phyloP scores from a whole-genome alignment of 1,140 invertebrate genomes.

The Zaprionus africanus region DNA sequence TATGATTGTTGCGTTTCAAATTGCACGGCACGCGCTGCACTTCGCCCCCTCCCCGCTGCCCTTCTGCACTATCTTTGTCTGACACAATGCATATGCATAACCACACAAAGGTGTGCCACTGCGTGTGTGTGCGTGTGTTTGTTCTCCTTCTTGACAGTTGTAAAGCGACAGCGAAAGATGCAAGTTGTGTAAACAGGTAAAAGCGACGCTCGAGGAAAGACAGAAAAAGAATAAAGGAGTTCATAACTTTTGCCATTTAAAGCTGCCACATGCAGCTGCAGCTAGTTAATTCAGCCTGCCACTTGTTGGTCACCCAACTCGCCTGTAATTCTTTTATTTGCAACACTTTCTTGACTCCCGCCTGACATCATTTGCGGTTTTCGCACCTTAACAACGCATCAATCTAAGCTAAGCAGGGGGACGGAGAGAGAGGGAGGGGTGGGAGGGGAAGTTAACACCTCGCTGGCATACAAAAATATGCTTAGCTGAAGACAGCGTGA shows the following conservation, averaged over 20 bases:
- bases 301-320: constrained; percentile 49
- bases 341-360: constrained; percentile 2
- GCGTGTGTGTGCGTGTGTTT: constrained; percentile 2
- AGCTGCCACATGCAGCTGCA: background rate
- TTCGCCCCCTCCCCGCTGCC: background rate
- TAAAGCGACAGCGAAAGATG: constrained; percentile 43
- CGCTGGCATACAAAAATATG: constrained; percentile 24
- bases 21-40: constrained; percentile 18
- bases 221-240: background rate
- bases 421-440: background rate
- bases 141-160: constrained; percentile 31
- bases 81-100: constrained; percentile 7
- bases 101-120: background rate
- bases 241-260: background rate
- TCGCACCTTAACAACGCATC: constrained; percentile 38
- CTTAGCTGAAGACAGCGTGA: constrained; percentile 46
- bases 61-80: background rate
- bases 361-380: constrained; percentile 41
- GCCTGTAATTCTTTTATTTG: constrained; percentile 21
- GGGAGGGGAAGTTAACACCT: constrained; percentile 23
- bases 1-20: constrained; percentile 45
- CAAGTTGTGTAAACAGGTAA: constrained; percentile 29
- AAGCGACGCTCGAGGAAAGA: constrained; percentile 14
- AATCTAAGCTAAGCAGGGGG: constrained; percentile 35
- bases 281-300: constrained; percentile 38